Base-by-base conservation (phyloP, 2,113 vertebrate genomes). In the Ptilonorhynchus violaceus region DNA sequence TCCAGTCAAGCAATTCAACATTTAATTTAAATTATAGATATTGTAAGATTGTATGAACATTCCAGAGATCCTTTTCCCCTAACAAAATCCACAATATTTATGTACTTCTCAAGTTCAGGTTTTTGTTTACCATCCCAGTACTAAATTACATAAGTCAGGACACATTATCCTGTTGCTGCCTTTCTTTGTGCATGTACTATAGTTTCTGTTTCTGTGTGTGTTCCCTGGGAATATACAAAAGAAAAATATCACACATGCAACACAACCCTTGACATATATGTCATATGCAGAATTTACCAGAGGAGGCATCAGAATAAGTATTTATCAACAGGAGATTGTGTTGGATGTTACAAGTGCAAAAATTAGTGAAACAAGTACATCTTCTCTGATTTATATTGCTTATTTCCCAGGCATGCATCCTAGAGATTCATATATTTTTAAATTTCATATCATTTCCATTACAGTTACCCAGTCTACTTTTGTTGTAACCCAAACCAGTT, bases 21-120 rank as follows among this genome's bases (percentile, higher is more conserved):
- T 76, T 77, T 76, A 89, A 78, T 70, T 92, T 80, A 60, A 87
- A 89, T 69, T 67, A n/a, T 9, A 93, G 70, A 28, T 56, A 76
- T 42, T 35, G 7, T 73, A 84, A 95, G 52, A 52, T 67, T 66
- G n/a, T 37, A 83, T 46, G 23, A 81, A 63, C 8, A 72, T 79
- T 77, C 78, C 70, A 75, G 50, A 47, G 70, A 52, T 46, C 35
- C 20, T 79, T 85, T 60, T 63, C 46, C 30, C 8, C 56, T 86
- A 33, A 74, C 5, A 59, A 89, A 69, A 21, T 56, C 72, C 11
- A 24, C 23, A 85, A 59, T 4, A 47, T 60, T 47, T 52, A 53
- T 44, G 44, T 47, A 17, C 44, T 89, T 76, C 47, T 88, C 21
- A 53, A 60, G 24, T 13, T 88, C 17, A 88, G 3, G 13, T 8